Evolutionary conservation across 1,140 invertebrate genomes (phyloP), one percentile per base, ranked within the genome.

Genomic region (Lasioglossum baleicum): DNA sequence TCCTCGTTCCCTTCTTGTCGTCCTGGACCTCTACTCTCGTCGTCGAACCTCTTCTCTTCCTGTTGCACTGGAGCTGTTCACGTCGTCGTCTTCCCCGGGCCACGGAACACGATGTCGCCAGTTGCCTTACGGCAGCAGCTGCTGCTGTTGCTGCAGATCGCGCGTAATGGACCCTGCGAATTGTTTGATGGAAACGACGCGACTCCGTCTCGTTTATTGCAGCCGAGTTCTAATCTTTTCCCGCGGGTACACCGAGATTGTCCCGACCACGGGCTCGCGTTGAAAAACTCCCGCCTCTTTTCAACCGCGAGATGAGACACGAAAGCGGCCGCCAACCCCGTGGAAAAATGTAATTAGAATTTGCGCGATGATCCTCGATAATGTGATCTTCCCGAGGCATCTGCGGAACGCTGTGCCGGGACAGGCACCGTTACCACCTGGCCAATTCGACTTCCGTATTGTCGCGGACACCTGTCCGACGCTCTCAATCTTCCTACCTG

Each of bases 151-250:
- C 66, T 70, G 71, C 35, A 72, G 83, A 83, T 75, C 80, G 71
- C 60, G 77, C 72, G 56, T 86, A 86, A 86, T 83, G 74, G 75
- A 81, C 51, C 79, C 61, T 70, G 85, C 77, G 85, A 75, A 82
- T 75, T 82, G 74, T 82, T 68, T 1, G 65, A 53, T 63, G 58
- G 53, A 77, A 72, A 56, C 82, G 77, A 74, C 58, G n/a, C 73
- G 60, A 44, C 66, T 48, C 61, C 72, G 35, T 60, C 82, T 81
- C 82, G 56, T 85, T 80, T 65, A 80, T 78, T 51, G 78, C 72
- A 85, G 53, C 44, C 85, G 77, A 80, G 71, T 81, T 87, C 85
- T 87, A 83, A 83, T 83, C 77, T 77, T 72, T 56, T 66, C 72
- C 66, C 84, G 68, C 53, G 83, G 64, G 58, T 72, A 75, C 71